Conservation (phyloP, 2,797 vertebrate species). For the Poecilia picta region DNA sequence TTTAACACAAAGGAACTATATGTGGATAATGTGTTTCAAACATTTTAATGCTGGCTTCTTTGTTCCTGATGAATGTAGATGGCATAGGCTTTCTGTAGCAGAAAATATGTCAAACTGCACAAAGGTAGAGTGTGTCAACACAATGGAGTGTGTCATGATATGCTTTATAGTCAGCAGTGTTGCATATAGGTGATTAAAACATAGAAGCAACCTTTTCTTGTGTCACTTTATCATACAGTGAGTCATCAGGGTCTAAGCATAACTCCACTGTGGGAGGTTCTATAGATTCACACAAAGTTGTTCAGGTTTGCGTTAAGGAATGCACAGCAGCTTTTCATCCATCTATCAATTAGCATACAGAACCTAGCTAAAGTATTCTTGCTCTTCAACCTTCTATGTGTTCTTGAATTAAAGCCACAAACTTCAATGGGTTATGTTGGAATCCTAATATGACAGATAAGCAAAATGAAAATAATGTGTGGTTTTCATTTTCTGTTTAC, state of each 20-base stretch:
- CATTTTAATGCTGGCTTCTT: not conserved
- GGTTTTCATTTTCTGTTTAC: too few relatives aligned
- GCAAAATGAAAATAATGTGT: not conserved
- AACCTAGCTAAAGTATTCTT: not conserved
- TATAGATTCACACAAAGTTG: not conserved
- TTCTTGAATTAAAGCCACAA: not conserved
- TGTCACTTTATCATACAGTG: slow-evolving; percentile 1
- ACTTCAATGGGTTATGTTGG: not conserved
- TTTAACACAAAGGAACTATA: not conserved
- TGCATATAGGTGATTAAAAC: not conserved
- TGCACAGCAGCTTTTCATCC: not conserved
- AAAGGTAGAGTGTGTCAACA: not conserved
- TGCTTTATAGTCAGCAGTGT: not conserved
- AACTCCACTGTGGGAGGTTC: slow-evolving; percentile 24
- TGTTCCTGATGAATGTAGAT: not conserved
- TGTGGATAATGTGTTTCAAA: not conserved
- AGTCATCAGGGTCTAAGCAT: slow-evolving; percentile 19
- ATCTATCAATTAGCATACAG: not conserved
- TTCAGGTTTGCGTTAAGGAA: not conserved
- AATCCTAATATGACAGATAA: not conserved
- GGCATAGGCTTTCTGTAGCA: not conserved
- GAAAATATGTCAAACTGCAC: not conserved
- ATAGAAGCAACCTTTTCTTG: not conserved
- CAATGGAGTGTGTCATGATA: not conserved
- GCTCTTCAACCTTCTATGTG: not conserved